These are phyloP conservation scores for Hypotaenidia okinawae DNA, from an alignment of 2,797 vertebrate species.

Conservation along the genomic window DNA sequence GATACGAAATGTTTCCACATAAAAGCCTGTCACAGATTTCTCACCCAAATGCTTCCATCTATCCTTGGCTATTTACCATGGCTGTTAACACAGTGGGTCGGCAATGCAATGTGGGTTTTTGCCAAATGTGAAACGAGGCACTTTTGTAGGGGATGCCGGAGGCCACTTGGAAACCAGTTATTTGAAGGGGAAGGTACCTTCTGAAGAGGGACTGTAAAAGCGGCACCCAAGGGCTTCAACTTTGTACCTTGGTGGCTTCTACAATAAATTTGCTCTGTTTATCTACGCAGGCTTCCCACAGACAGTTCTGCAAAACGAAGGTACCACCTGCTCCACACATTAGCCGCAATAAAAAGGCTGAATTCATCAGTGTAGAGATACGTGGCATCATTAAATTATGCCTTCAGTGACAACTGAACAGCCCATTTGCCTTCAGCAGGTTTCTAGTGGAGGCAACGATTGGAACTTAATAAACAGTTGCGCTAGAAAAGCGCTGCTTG, in stretches of 20 bases:
- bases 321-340: neutral
- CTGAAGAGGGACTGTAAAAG: neutral
- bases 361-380: constrained; percentile 7
- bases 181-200: neutral
- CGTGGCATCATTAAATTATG: neutral
- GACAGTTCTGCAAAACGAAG: neutral
- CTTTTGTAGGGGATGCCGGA: neutral
- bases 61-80: neutral
- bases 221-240: neutral
- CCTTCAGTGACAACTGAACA: constrained; percentile 29
- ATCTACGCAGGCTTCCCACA: neutral
- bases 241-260: neutral
- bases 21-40: constrained; percentile 32
- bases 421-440: constrained; percentile 32
- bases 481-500: neutral
- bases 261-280: neutral
- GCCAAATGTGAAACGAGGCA: neutral
- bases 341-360: constrained; percentile 18
- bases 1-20: constrained; percentile 50
- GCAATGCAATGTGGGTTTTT: neutral
- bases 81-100: neutral
- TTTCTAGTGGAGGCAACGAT: neutral
- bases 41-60: constrained; percentile 31
- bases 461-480: constrained; percentile 42
- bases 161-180: neutral